Base-by-base conservation (phyloP, 1,140 invertebrate genomes). In the Drosophila busckii region DNA sequence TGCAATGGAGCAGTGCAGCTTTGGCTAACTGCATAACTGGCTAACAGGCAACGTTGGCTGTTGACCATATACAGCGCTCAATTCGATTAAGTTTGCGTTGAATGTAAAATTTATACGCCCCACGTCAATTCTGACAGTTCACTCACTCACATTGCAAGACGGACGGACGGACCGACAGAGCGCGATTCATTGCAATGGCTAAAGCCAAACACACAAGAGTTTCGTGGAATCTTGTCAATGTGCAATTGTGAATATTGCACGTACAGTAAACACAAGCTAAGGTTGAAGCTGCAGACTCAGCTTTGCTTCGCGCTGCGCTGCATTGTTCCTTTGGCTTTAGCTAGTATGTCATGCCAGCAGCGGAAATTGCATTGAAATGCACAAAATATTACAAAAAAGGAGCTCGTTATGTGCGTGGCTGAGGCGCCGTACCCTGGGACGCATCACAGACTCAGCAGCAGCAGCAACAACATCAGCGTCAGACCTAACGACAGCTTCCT, bases 71-170 rank as follows among this genome's bases (percentile, higher is more conserved):
- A 84, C 65, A 84, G 80, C 66, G 76, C 73, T 65, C 80, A 84
- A 84, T 84, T 84, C 80, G 80, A 84, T 82, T 82, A 75, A 69
- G 75, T 82, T 82, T 82, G 82, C 76, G 75, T 82, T 82, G 83
- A 82, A 82, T 82, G 75, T 82, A 82, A 82, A 82, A 82, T 82
- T 82, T 82, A 82, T 82, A 82, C 75, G 75, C 75, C 75, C 69
- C 75, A 82, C 75, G 75, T 82, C 75, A 82, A 67, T 82, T 82
- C 69, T 82, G 75, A 82, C 75, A 82, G 75, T 82, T 82, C 75
- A 82, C 76, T 82, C 75, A 83, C 69, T 82, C 75, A 73, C 53
- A 63, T 58, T 31, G 53, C 55, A 58, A n/a, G 62, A 52, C 60
- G 49, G 58, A 53, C 44, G 45, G 46, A 48, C 26, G 15, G 45